Base-by-base conservation (phyloP, 1,140 invertebrate genomes). In the Thaumetopoea pityocampa region DNA sequence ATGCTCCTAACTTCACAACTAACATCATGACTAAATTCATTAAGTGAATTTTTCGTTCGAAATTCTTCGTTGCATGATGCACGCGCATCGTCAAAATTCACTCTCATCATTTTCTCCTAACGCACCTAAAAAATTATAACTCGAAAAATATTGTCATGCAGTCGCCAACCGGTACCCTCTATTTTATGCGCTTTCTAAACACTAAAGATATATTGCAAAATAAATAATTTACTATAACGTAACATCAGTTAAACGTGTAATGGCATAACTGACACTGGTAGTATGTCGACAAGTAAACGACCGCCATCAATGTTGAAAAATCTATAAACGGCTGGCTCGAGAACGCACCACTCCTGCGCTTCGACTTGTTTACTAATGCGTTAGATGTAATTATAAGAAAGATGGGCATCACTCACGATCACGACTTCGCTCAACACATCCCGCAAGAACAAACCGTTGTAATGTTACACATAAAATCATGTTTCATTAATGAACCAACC, bases 301-400 rank as follows among this genome's bases (percentile, higher is more conserved):
- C 63, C 54, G 64, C 65, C 73, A 71, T 78, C 67, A 78, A 70
- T 74, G 38, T 59, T 66, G 66, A 69, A 81, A 81, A 77, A 71
- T 65, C 55, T 58, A 60, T 42, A 53, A 57, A 64, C 51, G 47
- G 50, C 23, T 51, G 48, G 50, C 20, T 36, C 10, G 45, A 48
- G 54, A 56, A 43, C 26, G 46, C 20, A 36, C 23, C 26, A 38
- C 38, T 36, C 30, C 16, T 28, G 29, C 30, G 40, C 33, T n/a
- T 33, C 35, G 38, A 33, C 51, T 53, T 68, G 53, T 71, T 66
- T 66, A 53, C 36, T 54, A 60, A 60, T 56, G 47, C 49, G 54
- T 65, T 69, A 65, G 54, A 50, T 44, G 42, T 68, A 60, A 66
- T 62, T 66, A 61, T 51, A 61, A 49, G 24, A 41, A 20, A 50